Base-by-base conservation (phyloP, 2,113 vertebrate genomes). In the Leucopsar rothschildi region DNA sequence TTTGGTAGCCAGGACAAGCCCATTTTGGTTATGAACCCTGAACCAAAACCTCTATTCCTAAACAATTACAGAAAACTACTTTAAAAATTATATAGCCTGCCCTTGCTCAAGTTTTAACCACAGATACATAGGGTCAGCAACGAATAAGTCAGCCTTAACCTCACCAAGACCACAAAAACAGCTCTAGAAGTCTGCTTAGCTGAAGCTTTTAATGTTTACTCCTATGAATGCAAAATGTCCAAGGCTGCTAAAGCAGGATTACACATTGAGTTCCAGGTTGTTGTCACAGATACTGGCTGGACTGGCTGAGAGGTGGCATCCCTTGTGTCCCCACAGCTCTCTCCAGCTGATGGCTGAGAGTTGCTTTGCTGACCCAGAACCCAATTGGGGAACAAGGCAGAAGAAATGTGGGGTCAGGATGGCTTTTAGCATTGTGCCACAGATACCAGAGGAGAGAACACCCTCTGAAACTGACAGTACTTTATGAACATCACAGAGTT, bases 331-430 rank as follows among this genome's bases (percentile, higher is more conserved):
- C 31, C 50, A 44, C 20, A 61, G 63, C 18, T 63, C 37, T 66
- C 47, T 27, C 50, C 37, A 65, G 21, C 20, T 57, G 37, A 20
- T 16, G 12, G 35, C 33, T 31, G 45, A 53, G 23, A 25, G 6
- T 17, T 40, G 24, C 29, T 29, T 35, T 82, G 50, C 14, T 82
- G 77, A 20, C 20, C n/a, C 35, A 33, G 33, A 66, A n/a, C 6
- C 7, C 33, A 31, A 10, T 0, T 59, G 33, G 39, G 70, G 11
- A 77, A 15, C 11, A 35, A 12, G 3, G 0, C 5, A 63, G 21
- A 11, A 53, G 20, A 13, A 35, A 15, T 7, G 12, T 60, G 61
- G 37, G 31, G 17, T 69, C 12, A 47, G 27, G 13, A 2, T n/a
- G 25, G 22, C 24, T 44, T 76, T 37, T 53, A 40, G 5, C 24